Evolutionary conservation across 2,797 vertebrate species (phyloP).

Genomic region (Rhinoraja longicauda): DNA sequence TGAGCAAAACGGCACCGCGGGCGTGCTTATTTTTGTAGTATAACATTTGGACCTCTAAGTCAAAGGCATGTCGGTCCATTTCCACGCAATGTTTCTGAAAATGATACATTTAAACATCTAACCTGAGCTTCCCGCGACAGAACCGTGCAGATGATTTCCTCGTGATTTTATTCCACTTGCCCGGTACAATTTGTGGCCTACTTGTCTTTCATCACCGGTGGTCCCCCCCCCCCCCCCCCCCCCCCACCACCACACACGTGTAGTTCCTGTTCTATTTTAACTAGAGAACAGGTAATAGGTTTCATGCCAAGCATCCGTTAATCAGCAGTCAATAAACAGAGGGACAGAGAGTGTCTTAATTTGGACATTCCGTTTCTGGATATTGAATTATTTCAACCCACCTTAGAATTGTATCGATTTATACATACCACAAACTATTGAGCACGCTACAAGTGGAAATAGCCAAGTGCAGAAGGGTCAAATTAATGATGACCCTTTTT

Average conservation of each 20-base stretch:
- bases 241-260: background rate
- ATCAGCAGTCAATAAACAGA: background rate
- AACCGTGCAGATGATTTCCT: background rate
- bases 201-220: background rate
- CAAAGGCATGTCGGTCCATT: background rate
- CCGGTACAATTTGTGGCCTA: background rate
- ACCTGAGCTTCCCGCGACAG: background rate
- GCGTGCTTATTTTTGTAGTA: background rate
- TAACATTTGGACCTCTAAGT: background rate
- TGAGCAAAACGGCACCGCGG: background rate
- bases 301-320: background rate
- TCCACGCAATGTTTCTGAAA: background rate
- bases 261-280: background rate
- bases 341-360: too few species aligned
- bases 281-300: too few species aligned
- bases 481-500: background rate
- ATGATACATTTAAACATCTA: background rate
- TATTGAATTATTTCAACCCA: too few species aligned
- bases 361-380: background rate
- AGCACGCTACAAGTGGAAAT: background rate
- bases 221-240: background rate
- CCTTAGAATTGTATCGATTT: background rate
- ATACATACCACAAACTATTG: background rate
- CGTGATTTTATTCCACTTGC: background rate
- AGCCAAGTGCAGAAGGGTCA: background rate